phyloP scores from a whole-genome alignment of 2,113 vertebrate species.

The Andinoacara biseriatus region DNA sequence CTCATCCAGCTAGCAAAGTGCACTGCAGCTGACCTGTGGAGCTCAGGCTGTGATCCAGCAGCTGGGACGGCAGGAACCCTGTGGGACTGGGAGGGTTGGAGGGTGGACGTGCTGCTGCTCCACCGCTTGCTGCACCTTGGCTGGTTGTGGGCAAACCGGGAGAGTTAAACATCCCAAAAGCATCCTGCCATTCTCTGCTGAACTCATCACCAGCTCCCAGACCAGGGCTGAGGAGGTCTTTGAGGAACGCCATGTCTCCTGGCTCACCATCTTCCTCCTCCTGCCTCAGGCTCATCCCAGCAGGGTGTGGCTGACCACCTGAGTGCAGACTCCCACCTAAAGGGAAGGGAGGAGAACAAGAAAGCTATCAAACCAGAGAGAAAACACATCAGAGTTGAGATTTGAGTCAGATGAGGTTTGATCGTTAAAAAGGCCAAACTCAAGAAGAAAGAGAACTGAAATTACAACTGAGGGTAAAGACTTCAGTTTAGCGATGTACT shows the following conservation, averaged over 20 bases:
- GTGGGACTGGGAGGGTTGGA: slow-evolving; percentile 73
- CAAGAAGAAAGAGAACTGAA: neutral
- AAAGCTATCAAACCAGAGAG: neutral
- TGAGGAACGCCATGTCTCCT: slow-evolving; percentile 84
- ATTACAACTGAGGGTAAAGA: neutral
- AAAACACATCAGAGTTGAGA: neutral
- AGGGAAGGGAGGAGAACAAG: neutral
- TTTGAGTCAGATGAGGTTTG: neutral
- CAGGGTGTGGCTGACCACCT: neutral
- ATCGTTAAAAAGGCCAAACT: neutral
- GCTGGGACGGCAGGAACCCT: slow-evolving; percentile 86
- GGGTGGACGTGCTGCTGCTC: slow-evolving; percentile 26
- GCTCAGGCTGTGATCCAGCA: slow-evolving; percentile 86
- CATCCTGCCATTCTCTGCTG: slow-evolving; percentile 77
- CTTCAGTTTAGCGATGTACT: neutral
- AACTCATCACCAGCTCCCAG: slow-evolving; percentile 70
- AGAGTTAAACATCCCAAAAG: slow-evolving; percentile 73
- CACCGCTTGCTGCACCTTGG: neutral
- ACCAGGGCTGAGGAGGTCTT: slow-evolving; percentile 78
- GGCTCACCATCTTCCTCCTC: slow-evolving; percentile 79
- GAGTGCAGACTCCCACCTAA: slow-evolving; percentile 37
- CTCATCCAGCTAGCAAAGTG: slow-evolving; percentile 25
- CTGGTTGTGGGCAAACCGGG: slow-evolving; percentile 26
- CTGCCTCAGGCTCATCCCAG: slow-evolving; percentile 32
- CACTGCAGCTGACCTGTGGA: slow-evolving; percentile 70